Evolutionary conservation across 2,888 invertebrate species (phyloP).

Genomic region (Cosmia pyralina): DNA sequence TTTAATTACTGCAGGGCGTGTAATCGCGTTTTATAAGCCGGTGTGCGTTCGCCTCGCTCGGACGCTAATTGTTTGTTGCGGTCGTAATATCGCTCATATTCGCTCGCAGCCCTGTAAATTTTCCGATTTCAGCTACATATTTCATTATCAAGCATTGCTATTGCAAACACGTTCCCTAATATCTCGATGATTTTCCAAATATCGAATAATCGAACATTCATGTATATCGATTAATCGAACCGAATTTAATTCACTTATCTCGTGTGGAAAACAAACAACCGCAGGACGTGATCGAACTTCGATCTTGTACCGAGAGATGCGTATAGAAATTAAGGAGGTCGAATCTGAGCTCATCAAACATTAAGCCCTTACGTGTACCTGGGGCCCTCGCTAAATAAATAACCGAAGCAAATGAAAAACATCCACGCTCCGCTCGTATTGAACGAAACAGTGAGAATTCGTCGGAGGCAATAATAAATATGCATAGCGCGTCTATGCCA

Average conservation of each 20-base stretch:
- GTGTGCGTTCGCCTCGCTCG: constrained; percentile 66
- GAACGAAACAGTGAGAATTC: constrained; percentile 84
- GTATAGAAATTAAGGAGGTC: constrained; percentile 83
- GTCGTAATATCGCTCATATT: constrained; percentile 80
- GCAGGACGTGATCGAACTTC: constrained; percentile 79
- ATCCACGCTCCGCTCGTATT: constrained; percentile 80
- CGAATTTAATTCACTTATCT: constrained; percentile 77
- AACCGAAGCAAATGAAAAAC: constrained; percentile 88
- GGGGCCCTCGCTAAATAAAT: constrained; percentile 86
- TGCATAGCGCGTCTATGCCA: constrained; percentile 89
- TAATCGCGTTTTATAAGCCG: constrained; percentile 76
- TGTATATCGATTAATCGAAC: constrained; percentile 65
- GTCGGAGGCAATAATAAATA: constrained; percentile 88
- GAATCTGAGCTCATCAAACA: constrained; percentile 88
- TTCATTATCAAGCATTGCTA: constrained; percentile 72
- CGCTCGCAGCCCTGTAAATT: constrained; percentile 73
- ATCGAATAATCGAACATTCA: constrained; percentile 49
- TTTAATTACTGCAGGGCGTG: constrained; percentile 82
- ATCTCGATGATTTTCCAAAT: constrained; percentile 58
- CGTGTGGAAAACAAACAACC: constrained; percentile 69
- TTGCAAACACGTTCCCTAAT: constrained; percentile 58
- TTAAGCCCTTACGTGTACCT: constrained; percentile 83
- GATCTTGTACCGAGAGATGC: constrained; percentile 73
- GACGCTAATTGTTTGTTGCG: constrained; percentile 82
- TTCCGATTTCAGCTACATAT: constrained; percentile 75